phyloP scores from a whole-genome alignment of 1,140 invertebrate species.

The Cotesia chilonis region DNA sequence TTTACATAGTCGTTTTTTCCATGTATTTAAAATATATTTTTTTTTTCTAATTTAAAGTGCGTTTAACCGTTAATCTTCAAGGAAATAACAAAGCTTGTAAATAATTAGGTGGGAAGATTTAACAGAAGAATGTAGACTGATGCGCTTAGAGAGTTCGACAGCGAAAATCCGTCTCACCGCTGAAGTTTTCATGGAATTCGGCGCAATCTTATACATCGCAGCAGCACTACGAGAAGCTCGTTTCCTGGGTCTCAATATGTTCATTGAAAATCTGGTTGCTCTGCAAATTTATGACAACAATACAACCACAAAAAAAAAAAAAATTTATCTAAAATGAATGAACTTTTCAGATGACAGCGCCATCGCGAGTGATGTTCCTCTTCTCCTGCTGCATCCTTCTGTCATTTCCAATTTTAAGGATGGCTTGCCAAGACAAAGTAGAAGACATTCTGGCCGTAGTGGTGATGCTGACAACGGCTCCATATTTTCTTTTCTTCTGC shows the following conservation, averaged over 20 bases:
- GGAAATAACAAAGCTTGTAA: too few species aligned
- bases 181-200: slow-evolving; percentile 78
- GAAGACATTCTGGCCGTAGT: slow-evolving; percentile 92
- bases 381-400: slow-evolving; percentile 89
- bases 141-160: slow-evolving; percentile 69
- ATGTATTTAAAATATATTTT: too few species aligned
- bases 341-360: slow-evolving; percentile 80
- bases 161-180: slow-evolving; percentile 73
- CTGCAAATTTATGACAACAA: too few species aligned
- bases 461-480: slow-evolving; percentile 95
- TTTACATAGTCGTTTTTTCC: too few species aligned
- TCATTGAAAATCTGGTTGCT: slow-evolving; percentile 85
- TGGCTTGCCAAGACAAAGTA: slow-evolving; percentile 82
- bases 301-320: background rate
- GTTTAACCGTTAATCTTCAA: too few species aligned
- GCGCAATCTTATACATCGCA: slow-evolving; percentile 81
- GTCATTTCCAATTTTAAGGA: slow-evolving; percentile 81
- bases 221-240: slow-evolving; percentile 82
- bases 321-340: slow-evolving; percentile 17
- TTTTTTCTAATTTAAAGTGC: too few species aligned
- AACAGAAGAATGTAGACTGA: slow-evolving; percentile 74
- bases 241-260: slow-evolving; percentile 88
- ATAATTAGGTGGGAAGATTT: slow-evolving; percentile 74
- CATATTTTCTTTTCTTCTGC: slow-evolving; percentile 99
- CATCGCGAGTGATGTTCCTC: slow-evolving; percentile 91